Percentiles rank a stretch among this genome's conserved stretches.
phyloP scores from a whole-genome alignment of 2,797 vertebrate species.

The Coregonus suidteri region DNA sequence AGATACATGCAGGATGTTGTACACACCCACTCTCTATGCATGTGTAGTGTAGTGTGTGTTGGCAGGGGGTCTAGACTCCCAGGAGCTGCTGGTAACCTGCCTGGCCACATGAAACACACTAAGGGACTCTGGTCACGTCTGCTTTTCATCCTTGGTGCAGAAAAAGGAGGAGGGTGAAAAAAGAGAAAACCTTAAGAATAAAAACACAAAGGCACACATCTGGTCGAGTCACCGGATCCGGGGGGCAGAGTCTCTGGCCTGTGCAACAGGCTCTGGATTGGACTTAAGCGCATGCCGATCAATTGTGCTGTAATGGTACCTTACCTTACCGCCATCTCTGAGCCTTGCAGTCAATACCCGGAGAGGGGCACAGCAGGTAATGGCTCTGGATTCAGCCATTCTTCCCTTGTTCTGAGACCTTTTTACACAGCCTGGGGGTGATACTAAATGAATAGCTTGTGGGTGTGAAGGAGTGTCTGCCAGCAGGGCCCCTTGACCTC shows the following conservation, averaged over 20 bases:
- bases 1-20: background rate
- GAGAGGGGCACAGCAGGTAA: conserved; percentile 51
- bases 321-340: conserved; percentile 62
- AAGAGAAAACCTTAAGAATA: conserved; percentile 17
- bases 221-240: conserved; percentile 64
- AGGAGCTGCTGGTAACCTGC: conserved; percentile 21
- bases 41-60: conserved; percentile 11
- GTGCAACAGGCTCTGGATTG: conserved; percentile 69
- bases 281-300: conserved; percentile 76
- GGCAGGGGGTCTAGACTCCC: conserved; percentile 28
- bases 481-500: conserved; percentile 20
- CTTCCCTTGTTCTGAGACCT: conserved; percentile 34
- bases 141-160: conserved; percentile 43
- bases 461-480: conserved; percentile 42
- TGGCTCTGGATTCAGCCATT: conserved; percentile 59
- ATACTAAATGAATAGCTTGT: conserved; percentile 52
- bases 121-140: conserved; percentile 40
- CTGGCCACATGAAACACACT: conserved; percentile 36
- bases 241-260: conserved; percentile 54
- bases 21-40: background rate
- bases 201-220: conserved; percentile 30
- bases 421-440: conserved; percentile 45
- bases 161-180: conserved; percentile 24
- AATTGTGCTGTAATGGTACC: conserved; percentile 77
- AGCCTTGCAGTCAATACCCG: conserved; percentile 62